Base-by-base conservation (phyloP, 2,888 invertebrate genomes). In the Azorinus chamasolen region DNA sequence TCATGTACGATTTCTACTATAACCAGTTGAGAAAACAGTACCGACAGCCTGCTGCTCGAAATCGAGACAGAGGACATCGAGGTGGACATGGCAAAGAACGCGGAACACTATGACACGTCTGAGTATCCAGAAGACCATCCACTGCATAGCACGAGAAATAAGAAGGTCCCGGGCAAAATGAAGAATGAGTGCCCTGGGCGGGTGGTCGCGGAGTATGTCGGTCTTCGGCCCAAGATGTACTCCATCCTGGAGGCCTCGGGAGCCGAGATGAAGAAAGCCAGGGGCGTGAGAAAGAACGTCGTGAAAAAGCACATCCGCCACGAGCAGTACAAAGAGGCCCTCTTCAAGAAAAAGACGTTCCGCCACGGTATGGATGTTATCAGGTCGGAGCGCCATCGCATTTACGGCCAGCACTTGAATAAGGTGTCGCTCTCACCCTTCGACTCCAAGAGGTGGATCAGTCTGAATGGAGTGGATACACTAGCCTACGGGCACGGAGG, bases 21-120 rank as follows among this genome's bases (percentile, higher is more conserved):
- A n/a, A n/a, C n/a, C n/a, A n/a, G n/a, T n/a, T n/a, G n/a, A n/a
- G n/a, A n/a, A n/a, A 72, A 53, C 3, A 69, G 69, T 75, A 93
- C 91, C 0, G 89, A 92, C 62, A 74, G 72, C 48, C 68, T 89
- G 6, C 70, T 80, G 14, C 87, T 85, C 70, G 73, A 84, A 37
- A 85, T 93, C 8, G 63, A 78, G 22, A 91, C 89, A 14, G 70
- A 84, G 1, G 91, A 93, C 77, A 63, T 93, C 43, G 93, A 93
- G 83, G 75, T 85, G 53, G 89, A 91, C 68, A 75, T 86, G 20
- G 27, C 51, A 10, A 25, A 41, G 14, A 55, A 72, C 62, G 62
- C 54, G 1, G 46, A 8, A 32, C 20, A 14, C 24, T 76, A 65
- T 46, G 64, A 71, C 37, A 71, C 55, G 14, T 53, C 48, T 20